Percentiles rank a stretch among this genome's conserved stretches.
phyloP scores from a whole-genome alignment of 2,797 vertebrate genomes.

The Coilia nasus region DNA sequence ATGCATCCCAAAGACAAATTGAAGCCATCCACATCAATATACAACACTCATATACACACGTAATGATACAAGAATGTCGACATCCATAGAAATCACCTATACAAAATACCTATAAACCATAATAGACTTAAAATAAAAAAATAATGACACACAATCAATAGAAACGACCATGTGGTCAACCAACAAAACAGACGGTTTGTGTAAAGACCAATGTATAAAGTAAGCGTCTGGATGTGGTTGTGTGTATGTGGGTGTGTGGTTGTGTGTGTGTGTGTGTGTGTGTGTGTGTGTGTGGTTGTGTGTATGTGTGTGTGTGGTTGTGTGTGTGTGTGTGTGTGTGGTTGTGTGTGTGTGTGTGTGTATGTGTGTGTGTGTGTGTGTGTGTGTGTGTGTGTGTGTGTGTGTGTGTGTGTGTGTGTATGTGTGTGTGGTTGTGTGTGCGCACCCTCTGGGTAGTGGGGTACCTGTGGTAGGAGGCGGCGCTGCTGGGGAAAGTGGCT shows the following conservation, averaged over 20 bases:
- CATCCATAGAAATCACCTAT: no score
- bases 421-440: no score
- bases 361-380: neutral
- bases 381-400: slow-evolving; percentile 8
- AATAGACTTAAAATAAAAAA: no score
- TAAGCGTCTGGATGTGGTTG: neutral
- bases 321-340: neutral
- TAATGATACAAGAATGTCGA: no score
- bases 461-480: slow-evolving; percentile 75
- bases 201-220: neutral
- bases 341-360: neutral
- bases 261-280: slow-evolving; percentile 17
- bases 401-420: neutral
- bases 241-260: neutral
- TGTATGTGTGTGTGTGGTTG: no score
- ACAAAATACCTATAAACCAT: no score
- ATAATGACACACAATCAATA: no score
- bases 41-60: no score
- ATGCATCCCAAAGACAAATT: no score
- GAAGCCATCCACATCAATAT: no score
- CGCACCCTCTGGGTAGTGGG: neutral
- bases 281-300: neutral
- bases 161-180: no score
- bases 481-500: slow-evolving; percentile 84
- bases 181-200: no score